Evolutionary conservation across 2,113 vertebrate genomes (phyloP).

Genomic region (Dicentrarchus labrax): DNA sequence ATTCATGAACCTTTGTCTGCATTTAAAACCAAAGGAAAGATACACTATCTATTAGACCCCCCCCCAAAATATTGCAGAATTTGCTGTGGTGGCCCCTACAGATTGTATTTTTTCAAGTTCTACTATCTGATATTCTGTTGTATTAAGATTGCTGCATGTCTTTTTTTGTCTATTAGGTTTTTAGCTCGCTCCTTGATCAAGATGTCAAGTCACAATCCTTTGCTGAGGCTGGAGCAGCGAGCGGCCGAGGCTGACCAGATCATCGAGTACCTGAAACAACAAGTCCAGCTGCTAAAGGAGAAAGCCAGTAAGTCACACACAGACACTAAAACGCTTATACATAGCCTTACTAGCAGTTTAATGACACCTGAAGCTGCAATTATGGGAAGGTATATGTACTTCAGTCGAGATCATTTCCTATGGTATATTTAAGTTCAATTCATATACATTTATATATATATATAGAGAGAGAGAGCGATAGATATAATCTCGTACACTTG

Average conservation of each 20-base stretch:
- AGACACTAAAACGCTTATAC: not conserved
- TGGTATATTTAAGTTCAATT: not conserved
- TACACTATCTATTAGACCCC: not conserved
- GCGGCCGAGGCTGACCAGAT: conserved; percentile 95
- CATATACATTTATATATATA: not conserved
- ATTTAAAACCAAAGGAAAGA: not conserved
- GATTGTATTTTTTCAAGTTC: not conserved
- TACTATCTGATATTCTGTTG: not conserved
- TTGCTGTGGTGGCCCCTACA: not conserved
- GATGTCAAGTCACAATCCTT: conserved; percentile 91
- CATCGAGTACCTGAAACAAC: conserved; percentile 97
- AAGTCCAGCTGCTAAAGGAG: conserved; percentile 96
- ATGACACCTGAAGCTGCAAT: not conserved
- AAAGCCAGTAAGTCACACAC: conserved; percentile 91
- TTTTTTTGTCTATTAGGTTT: conserved; percentile 84
- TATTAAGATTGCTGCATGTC: not conserved
- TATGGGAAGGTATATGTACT: not conserved
- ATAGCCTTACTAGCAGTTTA: not conserved
- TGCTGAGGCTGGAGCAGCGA: conserved; percentile 94
- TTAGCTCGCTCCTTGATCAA: conserved; percentile 86
- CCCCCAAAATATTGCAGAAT: not conserved
- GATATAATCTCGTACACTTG: too few species aligned
- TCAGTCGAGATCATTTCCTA: not conserved
- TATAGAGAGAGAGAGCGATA: too few species aligned
- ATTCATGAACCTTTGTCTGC: not conserved